Conservation (phyloP, 1,140 invertebrate species). For the Penaeus indicus region DNA sequence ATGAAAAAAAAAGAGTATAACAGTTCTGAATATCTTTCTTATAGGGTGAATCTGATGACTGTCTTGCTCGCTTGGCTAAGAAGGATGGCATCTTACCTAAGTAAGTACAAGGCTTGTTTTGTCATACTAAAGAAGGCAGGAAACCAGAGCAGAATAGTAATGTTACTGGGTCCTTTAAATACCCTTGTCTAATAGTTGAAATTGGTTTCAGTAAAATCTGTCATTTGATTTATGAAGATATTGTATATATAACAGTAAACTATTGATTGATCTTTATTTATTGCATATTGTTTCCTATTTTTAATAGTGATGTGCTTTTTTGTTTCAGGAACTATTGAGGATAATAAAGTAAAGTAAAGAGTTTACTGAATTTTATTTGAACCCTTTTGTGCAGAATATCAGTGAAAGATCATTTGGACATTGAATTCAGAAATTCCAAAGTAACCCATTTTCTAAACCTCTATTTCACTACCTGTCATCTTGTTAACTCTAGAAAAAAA, state of each 20-base stretch:
- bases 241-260: too few relatives aligned
- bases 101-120: slow-evolving; percentile 69
- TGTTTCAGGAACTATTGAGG: slow-evolving; percentile 56
- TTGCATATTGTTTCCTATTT: not conserved
- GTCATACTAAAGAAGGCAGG: not conserved
- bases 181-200: too few relatives aligned
- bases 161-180: not conserved
- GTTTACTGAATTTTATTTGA: not conserved
- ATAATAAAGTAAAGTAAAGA: slow-evolving; percentile 16
- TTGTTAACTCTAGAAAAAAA: too few relatives aligned
- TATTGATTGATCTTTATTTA: not conserved
- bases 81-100: slow-evolving; percentile 93
- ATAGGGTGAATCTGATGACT: slow-evolving; percentile 96
- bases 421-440: too few relatives aligned
- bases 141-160: not conserved
- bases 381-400: not conserved
- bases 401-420: not conserved
- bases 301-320: not conserved
- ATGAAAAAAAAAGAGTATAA: too few relatives aligned
- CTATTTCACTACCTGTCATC: too few relatives aligned
- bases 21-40: not conserved
- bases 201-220: too few relatives aligned
- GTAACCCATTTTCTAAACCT: too few relatives aligned
- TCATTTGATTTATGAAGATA: too few relatives aligned
- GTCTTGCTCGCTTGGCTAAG: slow-evolving; percentile 92